Evolutionary conservation across 2,797 vertebrate genomes (phyloP).

Genomic region (Pygocentrus nattereri): DNA sequence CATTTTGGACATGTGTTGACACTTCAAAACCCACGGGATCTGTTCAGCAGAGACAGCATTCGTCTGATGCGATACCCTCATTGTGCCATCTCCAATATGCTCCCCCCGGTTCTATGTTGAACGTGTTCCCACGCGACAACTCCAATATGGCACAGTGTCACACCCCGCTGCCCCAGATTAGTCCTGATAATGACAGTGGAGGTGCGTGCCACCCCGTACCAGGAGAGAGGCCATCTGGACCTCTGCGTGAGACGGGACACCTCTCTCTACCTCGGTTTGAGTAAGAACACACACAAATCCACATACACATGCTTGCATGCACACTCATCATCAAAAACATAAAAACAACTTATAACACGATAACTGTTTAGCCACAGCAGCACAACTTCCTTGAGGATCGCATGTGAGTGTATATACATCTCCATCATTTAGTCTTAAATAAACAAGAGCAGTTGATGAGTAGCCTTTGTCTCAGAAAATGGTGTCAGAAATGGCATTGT

Average conservation of each 20-base stretch:
- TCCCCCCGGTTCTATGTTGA: neutral
- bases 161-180: slow-evolving; percentile 58
- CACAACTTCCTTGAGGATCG: too few species aligned
- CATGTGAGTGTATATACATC: too few species aligned
- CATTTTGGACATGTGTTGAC: neutral
- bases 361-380: neutral
- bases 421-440: too few species aligned
- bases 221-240: slow-evolving; percentile 57
- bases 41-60: neutral
- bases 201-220: slow-evolving; percentile 26
- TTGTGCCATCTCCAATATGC: slow-evolving; percentile 22
- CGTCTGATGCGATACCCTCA: neutral
- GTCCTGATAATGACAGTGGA: slow-evolving; percentile 53
- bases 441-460: too few species aligned
- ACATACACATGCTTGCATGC: neutral
- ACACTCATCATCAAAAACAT: neutral
- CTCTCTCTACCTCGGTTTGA: slow-evolving; percentile 22
- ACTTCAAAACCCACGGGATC: neutral
- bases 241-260: slow-evolving; percentile 27
- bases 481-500: neutral
- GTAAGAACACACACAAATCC: neutral
- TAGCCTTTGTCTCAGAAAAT: neutral
- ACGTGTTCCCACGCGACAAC: slow-evolving; percentile 34
- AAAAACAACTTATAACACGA: too few species aligned
- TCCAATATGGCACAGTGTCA: slow-evolving; percentile 35